Base-by-base conservation (phyloP, 1,140 invertebrate species). In the Megathymus violae region DNA sequence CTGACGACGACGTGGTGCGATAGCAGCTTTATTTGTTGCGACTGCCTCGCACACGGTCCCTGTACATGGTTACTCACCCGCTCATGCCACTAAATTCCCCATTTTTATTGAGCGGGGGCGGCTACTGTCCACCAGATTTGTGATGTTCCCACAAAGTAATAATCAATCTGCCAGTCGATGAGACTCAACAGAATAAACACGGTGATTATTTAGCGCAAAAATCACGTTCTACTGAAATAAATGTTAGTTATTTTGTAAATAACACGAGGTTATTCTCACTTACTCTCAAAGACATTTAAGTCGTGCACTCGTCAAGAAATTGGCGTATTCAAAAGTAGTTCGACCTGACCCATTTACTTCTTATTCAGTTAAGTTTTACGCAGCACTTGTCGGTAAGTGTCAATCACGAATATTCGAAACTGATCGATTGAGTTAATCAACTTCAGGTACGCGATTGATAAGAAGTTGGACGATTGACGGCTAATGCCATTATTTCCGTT, bases 31-130 rank as follows among this genome's bases (percentile, higher is more conserved):
- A 80, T 81, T 74, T 63, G 65, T 41, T 69, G 47, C 44, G 63
- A 47, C 73, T 71, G 74, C 72, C 71, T 71, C 62, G 62, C 44
- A 52, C 66, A 48, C n/a, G 67, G 86, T 61, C 86, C 82, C 60
- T 86, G 82, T 87, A 80, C 64, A 60, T 83, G 82, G 84, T 82
- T 81, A 71, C 63, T 86, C 80, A 87, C 86, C 80, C 81, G 74
- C 15, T 41, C 48, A 31, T 61, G 62, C 44, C 70, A 79, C 64
- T 85, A 82, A 87, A 76, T 64, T 73, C 64, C 66, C 41, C 63
- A 62, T 71, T 56, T 87, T 85, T 88, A 87, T 82, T 74, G 71
- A 11, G 76, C 77, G 79, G 74, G 74, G 76, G 82, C 73, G 78
- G 74, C 54, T 67, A 60, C 64, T 74, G 81, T 78, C 79, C 67